Conservation (phyloP, 2,113 vertebrate genomes). For the Oophaga pumilio region DNA sequence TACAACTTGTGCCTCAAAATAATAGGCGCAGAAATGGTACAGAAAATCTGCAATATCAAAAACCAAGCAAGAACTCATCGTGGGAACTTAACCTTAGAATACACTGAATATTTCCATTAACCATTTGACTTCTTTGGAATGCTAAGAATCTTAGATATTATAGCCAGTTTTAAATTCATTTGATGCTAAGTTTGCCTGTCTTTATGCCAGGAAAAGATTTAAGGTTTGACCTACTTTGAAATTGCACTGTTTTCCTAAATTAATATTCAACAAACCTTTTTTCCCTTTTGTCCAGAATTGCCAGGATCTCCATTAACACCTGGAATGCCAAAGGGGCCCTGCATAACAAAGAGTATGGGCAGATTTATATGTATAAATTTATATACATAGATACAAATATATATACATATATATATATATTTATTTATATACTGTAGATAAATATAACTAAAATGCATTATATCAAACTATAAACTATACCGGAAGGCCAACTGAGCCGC, state of each 20-base stretch:
- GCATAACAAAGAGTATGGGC: not conserved
- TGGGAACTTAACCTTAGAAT: too few species aligned
- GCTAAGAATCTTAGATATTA: too few species aligned
- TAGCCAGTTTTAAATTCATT: too few species aligned
- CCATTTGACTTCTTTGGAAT: too few species aligned
- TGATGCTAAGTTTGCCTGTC: too few species aligned
- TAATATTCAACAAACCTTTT: constrained; percentile 26
- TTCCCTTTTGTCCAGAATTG: constrained; percentile 24
- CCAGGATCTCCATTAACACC: constrained; percentile 12
- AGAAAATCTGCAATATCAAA: too few species aligned
- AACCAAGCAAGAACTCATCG: too few species aligned
- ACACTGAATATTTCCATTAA: too few species aligned
- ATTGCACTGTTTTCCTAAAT: not conserved
- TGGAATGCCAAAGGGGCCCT: constrained; percentile 27
- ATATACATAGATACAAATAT: not conserved
- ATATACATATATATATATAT: not conserved
- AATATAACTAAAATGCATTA: not conserved
- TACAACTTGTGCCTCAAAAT: too few species aligned
- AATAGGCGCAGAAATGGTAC: too few species aligned
- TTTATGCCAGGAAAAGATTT: too few species aligned
- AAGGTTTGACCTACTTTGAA: not conserved
- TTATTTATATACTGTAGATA: not conserved
- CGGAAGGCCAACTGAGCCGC: constrained; percentile 11
- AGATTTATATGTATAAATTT: not conserved
- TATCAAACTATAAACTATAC: constrained; percentile 1